Conservation (phyloP, 2,113 vertebrate genomes). For the Tricholaema leucomelas region DNA sequence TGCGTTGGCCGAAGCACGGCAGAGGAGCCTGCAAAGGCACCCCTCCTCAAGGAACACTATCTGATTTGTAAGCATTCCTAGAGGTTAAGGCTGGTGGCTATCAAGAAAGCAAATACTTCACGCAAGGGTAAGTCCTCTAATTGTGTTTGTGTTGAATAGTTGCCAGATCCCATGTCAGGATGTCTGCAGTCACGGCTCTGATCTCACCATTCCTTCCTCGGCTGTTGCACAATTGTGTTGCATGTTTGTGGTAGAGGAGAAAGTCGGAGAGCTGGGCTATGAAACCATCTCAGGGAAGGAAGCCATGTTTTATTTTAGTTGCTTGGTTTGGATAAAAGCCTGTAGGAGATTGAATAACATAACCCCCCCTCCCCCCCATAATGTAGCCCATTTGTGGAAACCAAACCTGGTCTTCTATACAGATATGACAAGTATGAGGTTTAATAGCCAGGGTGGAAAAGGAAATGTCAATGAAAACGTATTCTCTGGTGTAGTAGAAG, state of each 20-base stretch:
- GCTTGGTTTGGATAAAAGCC: slow-evolving; percentile 72
- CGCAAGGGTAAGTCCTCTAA: slow-evolving; percentile 81
- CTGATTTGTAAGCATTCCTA: slow-evolving; percentile 69
- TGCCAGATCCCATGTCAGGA: slow-evolving; percentile 78
- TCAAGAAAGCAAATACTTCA: slow-evolving; percentile 81
- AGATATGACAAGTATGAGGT: slow-evolving; percentile 40
- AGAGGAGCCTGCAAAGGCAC: slow-evolving; percentile 43
- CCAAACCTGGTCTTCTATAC: slow-evolving; percentile 12
- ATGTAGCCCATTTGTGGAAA: background rate
- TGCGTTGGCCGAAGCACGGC: slow-evolving; percentile 22
- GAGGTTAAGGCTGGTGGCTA: slow-evolving; percentile 73
- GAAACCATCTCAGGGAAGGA: slow-evolving; percentile 60
- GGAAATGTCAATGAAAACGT: slow-evolving; percentile 9
- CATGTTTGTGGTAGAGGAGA: slow-evolving; percentile 63
- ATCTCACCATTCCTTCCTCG: slow-evolving; percentile 57
- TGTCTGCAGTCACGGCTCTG: slow-evolving; percentile 72
- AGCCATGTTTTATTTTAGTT: slow-evolving; percentile 69
- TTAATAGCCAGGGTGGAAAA: slow-evolving; percentile 17
- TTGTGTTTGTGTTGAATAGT: slow-evolving; percentile 80
- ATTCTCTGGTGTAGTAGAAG: background rate
- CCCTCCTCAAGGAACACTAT: slow-evolving; percentile 52
- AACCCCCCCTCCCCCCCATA: background rate
- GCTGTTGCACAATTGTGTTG: slow-evolving; percentile 63
- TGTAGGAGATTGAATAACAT: slow-evolving; percentile 60
- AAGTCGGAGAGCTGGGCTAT: slow-evolving; percentile 52